Percentiles rank a stretch among this genome's conserved stretches.
phyloP scores from a whole-genome alignment of 2,797 vertebrate genomes.

The Halcyon smyrnensis region DNA sequence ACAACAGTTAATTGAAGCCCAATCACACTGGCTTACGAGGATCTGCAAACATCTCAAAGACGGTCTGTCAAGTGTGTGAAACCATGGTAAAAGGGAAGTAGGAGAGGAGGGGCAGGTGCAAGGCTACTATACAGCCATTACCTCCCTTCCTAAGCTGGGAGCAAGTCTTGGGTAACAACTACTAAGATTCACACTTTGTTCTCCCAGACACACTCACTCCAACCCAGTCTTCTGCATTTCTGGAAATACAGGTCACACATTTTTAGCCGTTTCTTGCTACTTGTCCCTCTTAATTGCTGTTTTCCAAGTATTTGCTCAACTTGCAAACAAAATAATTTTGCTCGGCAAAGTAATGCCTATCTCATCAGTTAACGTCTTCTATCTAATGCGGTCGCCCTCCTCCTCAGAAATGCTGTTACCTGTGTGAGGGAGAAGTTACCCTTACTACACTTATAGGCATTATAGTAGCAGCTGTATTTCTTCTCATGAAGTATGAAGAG shows the following conservation, averaged over 20 bases:
- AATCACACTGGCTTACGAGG: background rate
- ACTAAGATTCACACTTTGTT: background rate
- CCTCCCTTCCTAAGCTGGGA: background rate
- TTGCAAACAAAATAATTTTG: background rate
- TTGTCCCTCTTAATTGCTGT: background rate
- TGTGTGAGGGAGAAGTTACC: background rate
- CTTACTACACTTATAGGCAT: background rate
- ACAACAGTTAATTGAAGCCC: background rate
- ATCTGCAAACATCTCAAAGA: background rate
- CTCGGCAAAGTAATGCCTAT: background rate
- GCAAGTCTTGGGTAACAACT: background rate
- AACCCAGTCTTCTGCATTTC: background rate
- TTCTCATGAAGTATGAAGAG: background rate
- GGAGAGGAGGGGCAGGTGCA: background rate
- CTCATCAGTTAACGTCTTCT: background rate
- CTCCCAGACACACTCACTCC: background rate
- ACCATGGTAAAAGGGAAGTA: background rate
- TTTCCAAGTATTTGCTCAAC: background rate
- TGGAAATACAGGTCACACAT: background rate
- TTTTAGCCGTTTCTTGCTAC: background rate
- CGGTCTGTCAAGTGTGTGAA: background rate
- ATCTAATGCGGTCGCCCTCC: background rate
- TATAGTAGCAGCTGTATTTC: background rate
- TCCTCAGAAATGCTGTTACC: background rate
- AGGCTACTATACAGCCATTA: background rate